Evolutionary conservation across 2,888 invertebrate species (phyloP), one percentile per base, ranked within the genome.

Genomic region (Limnephilus rhombicus): DNA sequence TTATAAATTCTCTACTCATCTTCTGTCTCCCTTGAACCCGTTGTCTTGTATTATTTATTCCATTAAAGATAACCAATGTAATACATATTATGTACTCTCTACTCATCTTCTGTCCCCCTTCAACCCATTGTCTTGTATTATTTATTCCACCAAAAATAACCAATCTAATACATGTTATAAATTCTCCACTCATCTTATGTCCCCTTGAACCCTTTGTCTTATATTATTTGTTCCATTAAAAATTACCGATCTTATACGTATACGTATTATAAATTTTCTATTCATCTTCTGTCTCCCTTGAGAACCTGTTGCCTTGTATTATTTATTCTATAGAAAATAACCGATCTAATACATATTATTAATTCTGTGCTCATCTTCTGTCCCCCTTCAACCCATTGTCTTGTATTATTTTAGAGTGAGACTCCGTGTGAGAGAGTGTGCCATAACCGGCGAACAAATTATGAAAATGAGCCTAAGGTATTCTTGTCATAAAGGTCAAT

Each of bases 381-480:
- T 53, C 90, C 87, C 87, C 82, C 68, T 89, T 90, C 49, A 92
- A 89, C 86, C 87, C n/a, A 86, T 90, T 87, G 89, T 93, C 91
- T 92, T 91, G 89, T 92, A 83, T 92, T 88, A 49, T 94, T 94
- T 53, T 94, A 94, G 94, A 94, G 92, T 92, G 91, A 93, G 91
- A 92, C 93, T 90, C 34, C 93, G 92, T 82, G 91, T 93, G 80
- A 92, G 94, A 85, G 91, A 92, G 96, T 96, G 96, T 95, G 95
- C 95, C 95, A 96, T 97, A 96, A 97, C 97, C 94, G 97, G 97
- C 95, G 97, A 97, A 95, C 97, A 97, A 97, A 97, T 98, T 95
- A 97, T 97, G 96, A 97, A 97, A 97, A 98, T 98, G 97, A 97
- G 97, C 95, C 95, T 97, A 97, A 98, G 97, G 98, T 97, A 96